Evolutionary conservation across 2,113 vertebrate genomes (phyloP), one percentile per base, ranked within the genome.

Genomic region (Triplophysa rosa): DNA sequence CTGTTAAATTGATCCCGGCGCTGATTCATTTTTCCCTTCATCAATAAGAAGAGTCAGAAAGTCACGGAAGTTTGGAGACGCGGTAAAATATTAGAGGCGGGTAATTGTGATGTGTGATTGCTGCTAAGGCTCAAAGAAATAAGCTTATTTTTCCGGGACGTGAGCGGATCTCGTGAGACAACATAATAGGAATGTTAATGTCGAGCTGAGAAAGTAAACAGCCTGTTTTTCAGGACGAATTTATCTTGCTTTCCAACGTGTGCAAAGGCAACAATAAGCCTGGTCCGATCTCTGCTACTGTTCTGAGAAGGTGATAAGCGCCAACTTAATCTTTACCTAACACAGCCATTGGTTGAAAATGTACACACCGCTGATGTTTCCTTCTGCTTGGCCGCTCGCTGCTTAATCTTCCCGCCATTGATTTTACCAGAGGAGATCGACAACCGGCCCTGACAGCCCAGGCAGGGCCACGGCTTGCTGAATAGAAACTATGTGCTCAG

Each of bases 331-430:
- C 47, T 65, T 74, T 47, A 74, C 52, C 59, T 19, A 10, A 40
- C 23, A 67, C 59, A 77, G 76, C 67, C 58, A 68, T 37, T 47
- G 26, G 56, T 84, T 54, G 61, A 78, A 71, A 71, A 84, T 66
- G 77, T 86, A 82, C 63, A 75, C 82, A 80, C 61, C 78, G 82
- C 80, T 70, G 75, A 82, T 63, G 83, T 84, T 78, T 83, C 66
- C 69, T 79, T 80, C 78, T 63, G 77, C 79, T 72, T 26, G 78
- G 70, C 66, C 56, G 85, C 75, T 65, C 67, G 71, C 83, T 73
- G 74, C 83, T 84, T 81, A 84, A 86, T 86, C 79, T 79, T 68
- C 78, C 69, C 65, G 47, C 17, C 66, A 86, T 84, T 75, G 85
- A 84, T 82, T 81, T 67, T 65, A 52, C 13, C 10, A 26, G 66